These are phyloP conservation scores for Liasis olivaceus DNA, from an alignment of 2,797 vertebrate species.

Conservation along the genomic window DNA sequence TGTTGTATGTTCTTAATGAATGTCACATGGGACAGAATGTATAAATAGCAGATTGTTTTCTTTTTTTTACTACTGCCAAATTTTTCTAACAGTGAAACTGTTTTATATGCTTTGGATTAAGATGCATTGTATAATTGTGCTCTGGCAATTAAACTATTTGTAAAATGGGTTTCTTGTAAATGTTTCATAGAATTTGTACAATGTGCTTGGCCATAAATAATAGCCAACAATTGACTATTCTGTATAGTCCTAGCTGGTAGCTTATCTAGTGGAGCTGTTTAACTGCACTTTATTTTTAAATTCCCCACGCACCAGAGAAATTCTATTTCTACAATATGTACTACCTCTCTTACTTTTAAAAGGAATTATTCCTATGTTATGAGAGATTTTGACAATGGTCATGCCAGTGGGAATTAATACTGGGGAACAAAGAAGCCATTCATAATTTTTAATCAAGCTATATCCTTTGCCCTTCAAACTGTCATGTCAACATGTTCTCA, in stretches of 20 bases:
- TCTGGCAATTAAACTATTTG: conserved; percentile 48
- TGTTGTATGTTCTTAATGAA: conserved; percentile 53
- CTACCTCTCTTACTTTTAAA: neutral
- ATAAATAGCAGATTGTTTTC: conserved; percentile 49
- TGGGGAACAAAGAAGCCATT: neutral
- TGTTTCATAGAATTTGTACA: conserved; percentile 21
- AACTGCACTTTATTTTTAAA: neutral
- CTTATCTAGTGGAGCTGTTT: neutral
- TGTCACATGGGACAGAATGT: conserved; percentile 48
- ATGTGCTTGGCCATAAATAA: neutral
- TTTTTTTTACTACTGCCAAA: conserved; percentile 36
- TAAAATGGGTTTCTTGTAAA: conserved; percentile 30
- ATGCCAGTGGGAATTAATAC: neutral
- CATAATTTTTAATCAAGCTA: neutral
- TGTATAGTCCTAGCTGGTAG: neutral
- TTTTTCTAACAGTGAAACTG: conserved; percentile 50
- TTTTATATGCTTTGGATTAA: conserved; percentile 51
- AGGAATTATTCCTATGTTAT: neutral
- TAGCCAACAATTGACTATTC: neutral
- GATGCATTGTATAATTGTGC: conserved; percentile 39
- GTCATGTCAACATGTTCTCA: neutral
- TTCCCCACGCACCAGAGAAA: neutral
- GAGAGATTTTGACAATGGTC: neutral
- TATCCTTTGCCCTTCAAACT: neutral
- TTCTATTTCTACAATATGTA: neutral